Evolutionary conservation across 2,113 vertebrate species (phyloP), one percentile per base, ranked within the genome.

Genomic region (Acanthochromis polyacanthus): DNA sequence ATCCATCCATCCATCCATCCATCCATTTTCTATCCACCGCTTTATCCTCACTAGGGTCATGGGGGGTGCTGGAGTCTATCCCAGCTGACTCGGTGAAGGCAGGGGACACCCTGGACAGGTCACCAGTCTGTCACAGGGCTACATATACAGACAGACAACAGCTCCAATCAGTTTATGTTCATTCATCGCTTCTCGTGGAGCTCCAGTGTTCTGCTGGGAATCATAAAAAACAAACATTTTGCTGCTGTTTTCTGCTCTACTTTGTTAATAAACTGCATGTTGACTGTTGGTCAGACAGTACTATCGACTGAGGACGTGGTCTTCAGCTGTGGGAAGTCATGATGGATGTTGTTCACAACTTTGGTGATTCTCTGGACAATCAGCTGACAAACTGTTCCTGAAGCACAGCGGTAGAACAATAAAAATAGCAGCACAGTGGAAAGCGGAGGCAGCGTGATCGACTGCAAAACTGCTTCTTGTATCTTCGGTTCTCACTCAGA

Each of bases 401-500:
- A 17, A 43, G n/a, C 56, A 56, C 30, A 25, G 57, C 5, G 22
- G 23, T 50, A 43, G 70, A 45, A 70, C 32, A 30, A 51, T 46
- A 56, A 64, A 5, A 45, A 45, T 36, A 36, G 52, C 55, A 51
- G 40, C 53, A 12, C 22, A 20, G 67, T 4, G 46, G 43, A 43
- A 16, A 23, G n/a, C 36, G 23, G 45, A 43, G 40, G 40, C 40
- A 43, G 40, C 2, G 4, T 15, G 12, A 43, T 0, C 0, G 76
- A 62, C 62, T 58, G 48, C 60, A 60, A 55, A 36, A 64, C 62
- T 60, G 64, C 53, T 19, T 38, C 17, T 20, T 48, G 19, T 50
- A 7, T 48, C 56, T 40, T 58, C 56, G 45, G n/a, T 15, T 22
- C 56, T 43, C n/a, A 28, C 16, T 40, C n/a, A 3, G 2, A 11